Base-by-base conservation (phyloP, 2,888 invertebrate genomes). In the Alviniconcha strummeri region DNA sequence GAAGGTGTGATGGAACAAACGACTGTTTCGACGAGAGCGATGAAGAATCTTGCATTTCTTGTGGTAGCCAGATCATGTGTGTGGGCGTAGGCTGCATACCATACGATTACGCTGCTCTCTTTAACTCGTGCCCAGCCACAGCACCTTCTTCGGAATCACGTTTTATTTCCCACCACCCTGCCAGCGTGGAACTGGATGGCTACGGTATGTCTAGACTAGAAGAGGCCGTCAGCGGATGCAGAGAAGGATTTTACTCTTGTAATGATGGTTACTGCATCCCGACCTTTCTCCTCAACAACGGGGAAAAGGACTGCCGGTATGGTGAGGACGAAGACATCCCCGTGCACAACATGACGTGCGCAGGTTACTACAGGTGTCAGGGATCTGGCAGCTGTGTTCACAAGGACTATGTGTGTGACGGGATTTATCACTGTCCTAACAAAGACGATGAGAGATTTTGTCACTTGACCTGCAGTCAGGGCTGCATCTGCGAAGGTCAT, bases 391-490 rank as follows among this genome's bases (percentile, higher is more conserved):
- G 75, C 15, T 85, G 85, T 80, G 84, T 84, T 13, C 82, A 84
- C 78, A 78, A 74, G n/a, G 69, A 83, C 17, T 80, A 81, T 67
- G n/a, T 85, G 8, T 85, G 85, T 74, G 84, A 85, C 56, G 85
- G 85, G 9, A 54, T 82, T 36, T 83, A 82, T 67, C 84, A 85
- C 67, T 85, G 85, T 64, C 85, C 85, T 0, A 57, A 84, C 55
- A 82, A 83, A 64, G 85, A 85, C 60, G 85, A 85, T 56, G 85
- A 85, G 69, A 36, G 60, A 9, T 77, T 80, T 36, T 85, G 85
- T 64, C 36, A 77, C 52, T 17, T 69, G 7, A 36, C 76, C 9
- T 84, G 84, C 56, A 13, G 57, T 52, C 80, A 78, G 13, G 36
- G 71, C 4, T 84, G 84, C 17, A 11, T 13, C 8, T 84, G 84